Evolutionary conservation across 1,140 invertebrate genomes (phyloP).

Genomic region (Pachypsylla venusta): DNA sequence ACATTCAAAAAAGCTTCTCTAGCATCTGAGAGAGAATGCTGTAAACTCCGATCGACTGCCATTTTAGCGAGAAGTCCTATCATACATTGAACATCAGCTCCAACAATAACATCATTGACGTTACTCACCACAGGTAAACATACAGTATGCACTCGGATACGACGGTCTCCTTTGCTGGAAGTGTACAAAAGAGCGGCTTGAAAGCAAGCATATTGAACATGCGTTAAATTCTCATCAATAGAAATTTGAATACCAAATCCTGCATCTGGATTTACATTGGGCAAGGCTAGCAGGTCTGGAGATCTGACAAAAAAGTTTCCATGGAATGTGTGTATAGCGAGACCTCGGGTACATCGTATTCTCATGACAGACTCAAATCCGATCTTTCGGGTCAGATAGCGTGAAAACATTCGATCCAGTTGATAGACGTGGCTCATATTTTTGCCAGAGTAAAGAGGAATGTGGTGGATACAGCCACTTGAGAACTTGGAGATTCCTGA

Average conservation of each 20-base stretch:
- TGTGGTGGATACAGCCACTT: slow-evolving; percentile 84
- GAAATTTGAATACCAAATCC: slow-evolving; percentile 96
- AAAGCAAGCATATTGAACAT: slow-evolving; percentile 82
- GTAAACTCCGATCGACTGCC: slow-evolving; percentile 84
- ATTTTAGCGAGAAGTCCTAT: slow-evolving; percentile 87
- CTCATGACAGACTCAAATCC: slow-evolving; percentile 99
- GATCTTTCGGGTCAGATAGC: slow-evolving; percentile 92
- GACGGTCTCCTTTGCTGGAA: slow-evolving; percentile 90
- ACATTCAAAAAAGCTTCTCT: slow-evolving; percentile 93
- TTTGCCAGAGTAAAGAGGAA: slow-evolving; percentile 69
- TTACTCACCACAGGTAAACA: slow-evolving; percentile 79
- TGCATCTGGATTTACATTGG: slow-evolving; percentile 96
- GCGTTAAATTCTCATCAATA: slow-evolving; percentile 80
- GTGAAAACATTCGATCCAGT: slow-evolving; percentile 60
- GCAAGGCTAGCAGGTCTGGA: slow-evolving; percentile 87
- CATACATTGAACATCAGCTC: slow-evolving; percentile 92
- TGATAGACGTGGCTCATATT: slow-evolving; percentile 52
- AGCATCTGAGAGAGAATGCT: slow-evolving; percentile 76
- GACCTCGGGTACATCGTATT: slow-evolving; percentile 80
- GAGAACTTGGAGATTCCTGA: slow-evolving; percentile 89
- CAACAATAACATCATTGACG: slow-evolving; percentile 69
- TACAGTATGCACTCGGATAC: slow-evolving; percentile 94
- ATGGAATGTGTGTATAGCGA: slow-evolving; percentile 95
- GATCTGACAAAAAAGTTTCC: slow-evolving; percentile 99
- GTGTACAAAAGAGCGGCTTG: slow-evolving; percentile 97